Evolutionary conservation across 2,797 vertebrate genomes (phyloP), one percentile per base, ranked within the genome.

Genomic region (Nyctalus aviator): DNA sequence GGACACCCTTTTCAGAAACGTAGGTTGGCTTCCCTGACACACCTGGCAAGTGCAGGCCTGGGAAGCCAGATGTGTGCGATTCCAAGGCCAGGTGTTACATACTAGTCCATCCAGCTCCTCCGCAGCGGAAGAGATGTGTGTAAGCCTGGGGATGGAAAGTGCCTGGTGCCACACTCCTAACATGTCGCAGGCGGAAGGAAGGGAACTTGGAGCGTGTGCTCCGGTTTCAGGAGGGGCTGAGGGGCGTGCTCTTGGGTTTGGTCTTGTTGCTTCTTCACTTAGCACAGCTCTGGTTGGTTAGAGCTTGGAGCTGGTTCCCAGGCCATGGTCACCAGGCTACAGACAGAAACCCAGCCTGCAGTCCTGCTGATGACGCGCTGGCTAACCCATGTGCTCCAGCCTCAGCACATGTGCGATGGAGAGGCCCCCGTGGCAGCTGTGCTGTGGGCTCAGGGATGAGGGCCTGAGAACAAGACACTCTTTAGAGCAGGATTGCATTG

Each of bases 51-150:
- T 50, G 3, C 57, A 76, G 64, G 73, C 37, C 62, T 30, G n/a
- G 64, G 27, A 21, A 21, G 50, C 32, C 23, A 3, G 20, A 6
- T 71, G 23, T 8, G 0, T 30, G 15, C 8, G 27, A 27, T 66
- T 81, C 44, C 21, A 46, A 71, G 78, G 48, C n/a, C 32, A 32
- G 14, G 41, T 57, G 1, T 17, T 18, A 41, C 35, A 0, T 35
- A 0, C 37, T 14, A 0, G 15, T 20, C 35, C 53, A 0, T 3
- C 21, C 2, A 3, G 12, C 30, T 55, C 12, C 23, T 35, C 14
- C 15, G 2, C 9, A 55, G 59, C 18, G 13, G 9, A 6, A 25
- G 57, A 4, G 4, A 50, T 59, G 46, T 35, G 32, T 78, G 20
- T 8, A 2, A 17, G 17, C 48, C 41, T 62, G 83, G 62, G 73